These are phyloP conservation scores for Scaptodrosophila latifasciaeformis DNA, from an alignment of 2,888 invertebrate species.

Conservation along the genomic window DNA sequence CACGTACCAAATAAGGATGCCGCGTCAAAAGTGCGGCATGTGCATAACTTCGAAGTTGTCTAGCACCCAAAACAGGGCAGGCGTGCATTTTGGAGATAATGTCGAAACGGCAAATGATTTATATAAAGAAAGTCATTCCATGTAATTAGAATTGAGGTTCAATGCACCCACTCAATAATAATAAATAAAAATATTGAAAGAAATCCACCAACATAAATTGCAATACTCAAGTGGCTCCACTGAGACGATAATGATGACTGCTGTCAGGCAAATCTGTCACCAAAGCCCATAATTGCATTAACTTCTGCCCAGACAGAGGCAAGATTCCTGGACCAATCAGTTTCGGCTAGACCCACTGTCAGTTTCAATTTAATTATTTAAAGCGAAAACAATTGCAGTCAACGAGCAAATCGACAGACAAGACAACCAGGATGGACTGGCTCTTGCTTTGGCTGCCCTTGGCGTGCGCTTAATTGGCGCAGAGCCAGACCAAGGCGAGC, in stretches of 20 bases:
- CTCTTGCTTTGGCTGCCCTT: constrained; percentile 20
- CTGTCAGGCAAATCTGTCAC: constrained; percentile 9
- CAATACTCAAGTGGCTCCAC: too few relatives aligned
- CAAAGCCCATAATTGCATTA: constrained; percentile 38
- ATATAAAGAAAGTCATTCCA: constrained; percentile 33
- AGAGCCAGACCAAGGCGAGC: constrained; percentile 34
- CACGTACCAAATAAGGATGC: too few relatives aligned
- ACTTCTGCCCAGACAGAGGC: constrained; percentile 19
- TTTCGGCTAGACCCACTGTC: constrained; percentile 21
- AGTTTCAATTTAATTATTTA: constrained; percentile 67
- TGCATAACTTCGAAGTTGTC: too few relatives aligned
- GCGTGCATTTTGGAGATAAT: constrained; percentile 47
- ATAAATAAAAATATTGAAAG: too few relatives aligned
- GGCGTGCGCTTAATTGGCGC: constrained; percentile 44
- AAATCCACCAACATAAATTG: too few relatives aligned
- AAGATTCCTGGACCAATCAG: neutral
- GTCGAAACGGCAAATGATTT: constrained; percentile 58
- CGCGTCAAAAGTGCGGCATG: too few relatives aligned
- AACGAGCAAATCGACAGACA: neutral
- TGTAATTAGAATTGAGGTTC: constrained; percentile 36
- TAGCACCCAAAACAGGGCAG: too few relatives aligned
- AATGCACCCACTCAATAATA: constrained; percentile 37
- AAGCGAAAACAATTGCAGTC: constrained; percentile 60
- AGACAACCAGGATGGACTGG: neutral
- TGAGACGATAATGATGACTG: neutral